phyloP scores from a whole-genome alignment of 2,113 vertebrate species.

The Gorilla gorilla region DNA sequence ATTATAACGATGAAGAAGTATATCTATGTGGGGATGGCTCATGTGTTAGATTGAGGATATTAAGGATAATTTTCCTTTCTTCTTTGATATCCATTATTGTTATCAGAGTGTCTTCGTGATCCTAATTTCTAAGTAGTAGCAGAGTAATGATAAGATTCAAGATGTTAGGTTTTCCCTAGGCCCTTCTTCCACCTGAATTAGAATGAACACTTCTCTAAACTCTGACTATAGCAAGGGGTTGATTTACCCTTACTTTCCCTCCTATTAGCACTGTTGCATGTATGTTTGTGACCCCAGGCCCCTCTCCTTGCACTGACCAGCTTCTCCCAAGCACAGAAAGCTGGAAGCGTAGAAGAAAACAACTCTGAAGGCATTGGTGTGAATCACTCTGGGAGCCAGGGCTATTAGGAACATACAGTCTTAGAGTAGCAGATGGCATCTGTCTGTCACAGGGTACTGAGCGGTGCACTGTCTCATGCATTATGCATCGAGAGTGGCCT shows the following conservation, averaged over 20 bases:
- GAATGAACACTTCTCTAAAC: background rate
- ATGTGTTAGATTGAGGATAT: background rate
- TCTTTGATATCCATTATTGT: constrained; percentile 41
- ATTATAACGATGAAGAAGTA: constrained; percentile 38
- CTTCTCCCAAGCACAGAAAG: background rate
- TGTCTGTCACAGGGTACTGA: constrained; percentile 40
- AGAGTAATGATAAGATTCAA: background rate
- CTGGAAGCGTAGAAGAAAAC: background rate
- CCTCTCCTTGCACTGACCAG: constrained; percentile 33
- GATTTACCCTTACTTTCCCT: background rate
- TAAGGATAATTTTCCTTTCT: constrained; percentile 61
- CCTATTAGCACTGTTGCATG: background rate
- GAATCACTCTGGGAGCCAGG: background rate
- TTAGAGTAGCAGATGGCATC: background rate
- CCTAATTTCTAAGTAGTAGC: constrained; percentile 47
- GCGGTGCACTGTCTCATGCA: constrained; percentile 59
- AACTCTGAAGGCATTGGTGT: background rate
- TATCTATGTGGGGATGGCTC: background rate
- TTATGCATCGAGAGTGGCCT: constrained; percentile 66
- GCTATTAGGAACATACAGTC: background rate
- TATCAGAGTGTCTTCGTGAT: background rate
- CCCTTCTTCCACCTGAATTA: background rate
- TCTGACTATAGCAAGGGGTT: background rate
- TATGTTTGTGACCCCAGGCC: background rate
- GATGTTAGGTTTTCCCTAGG: background rate